phyloP scores from a whole-genome alignment of 2,113 vertebrate genomes.

The Lucifuga dentata region DNA sequence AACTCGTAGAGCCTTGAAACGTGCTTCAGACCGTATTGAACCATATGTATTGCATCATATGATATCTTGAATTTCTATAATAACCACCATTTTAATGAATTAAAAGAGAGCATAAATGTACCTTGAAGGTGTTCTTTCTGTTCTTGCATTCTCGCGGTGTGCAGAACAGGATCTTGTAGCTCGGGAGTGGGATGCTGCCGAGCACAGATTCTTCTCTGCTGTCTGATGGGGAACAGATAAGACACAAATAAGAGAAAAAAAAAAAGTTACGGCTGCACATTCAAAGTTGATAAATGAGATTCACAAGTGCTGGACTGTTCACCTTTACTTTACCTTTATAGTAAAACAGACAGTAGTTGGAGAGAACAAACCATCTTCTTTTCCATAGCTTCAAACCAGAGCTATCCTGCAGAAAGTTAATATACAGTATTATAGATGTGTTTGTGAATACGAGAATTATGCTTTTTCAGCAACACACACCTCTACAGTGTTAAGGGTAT shows the following conservation, averaged over 20 bases:
- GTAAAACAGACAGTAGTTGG: constrained; percentile 91
- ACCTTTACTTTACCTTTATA: constrained; percentile 77
- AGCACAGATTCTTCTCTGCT: constrained; percentile 90
- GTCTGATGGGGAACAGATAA: constrained; percentile 76
- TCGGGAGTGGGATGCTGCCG: constrained; percentile 91
- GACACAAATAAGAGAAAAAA: background rate
- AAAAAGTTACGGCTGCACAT: background rate
- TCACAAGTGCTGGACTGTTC: background rate
- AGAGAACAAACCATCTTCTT: constrained; percentile 92
- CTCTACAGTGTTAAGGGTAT: too few species aligned
- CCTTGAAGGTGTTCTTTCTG: constrained; percentile 91
- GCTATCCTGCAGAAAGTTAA: constrained; percentile 88
- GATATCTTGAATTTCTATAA: too few species aligned
- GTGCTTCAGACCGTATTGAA: too few species aligned
- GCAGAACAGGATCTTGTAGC: constrained; percentile 89
- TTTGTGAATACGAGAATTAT: too few species aligned
- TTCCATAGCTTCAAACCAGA: constrained; percentile 92
- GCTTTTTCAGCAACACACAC: too few species aligned
- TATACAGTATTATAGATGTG: too few species aligned
- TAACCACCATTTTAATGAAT: too few species aligned
- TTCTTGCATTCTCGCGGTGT: constrained; percentile 87
- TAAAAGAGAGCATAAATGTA: too few species aligned
- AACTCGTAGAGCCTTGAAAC: too few species aligned
- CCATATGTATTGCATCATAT: too few species aligned
- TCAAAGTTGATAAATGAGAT: background rate